These are phyloP conservation scores for Cydia strobilella DNA, from an alignment of 1,140 invertebrate species.

Conservation along the genomic window DNA sequence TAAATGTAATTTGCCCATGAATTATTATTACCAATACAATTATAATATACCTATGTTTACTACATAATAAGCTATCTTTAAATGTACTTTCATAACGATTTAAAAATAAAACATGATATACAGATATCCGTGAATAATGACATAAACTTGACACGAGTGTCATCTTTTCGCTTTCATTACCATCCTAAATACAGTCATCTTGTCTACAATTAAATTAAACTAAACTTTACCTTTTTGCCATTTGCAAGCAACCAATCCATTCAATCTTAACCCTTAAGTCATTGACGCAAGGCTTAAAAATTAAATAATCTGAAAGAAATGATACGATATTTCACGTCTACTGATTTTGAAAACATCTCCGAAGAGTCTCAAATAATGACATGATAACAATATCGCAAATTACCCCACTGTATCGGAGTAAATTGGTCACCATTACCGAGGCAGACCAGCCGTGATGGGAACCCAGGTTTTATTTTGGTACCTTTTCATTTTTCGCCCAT, in stretches of 20 bases:
- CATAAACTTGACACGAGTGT: constrained; percentile 11
- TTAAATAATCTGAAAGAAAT: neutral
- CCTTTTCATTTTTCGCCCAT: constrained; percentile 44
- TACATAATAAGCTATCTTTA: no score
- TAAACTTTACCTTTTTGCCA: constrained; percentile 29
- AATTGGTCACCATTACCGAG: constrained; percentile 62
- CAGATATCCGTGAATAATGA: constrained; percentile 1
- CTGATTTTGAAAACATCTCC: neutral
- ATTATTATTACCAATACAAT: no score
- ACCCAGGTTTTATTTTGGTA: constrained; percentile 52
- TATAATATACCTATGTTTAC: no score
- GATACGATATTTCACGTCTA: neutral
- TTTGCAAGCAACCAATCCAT: neutral
- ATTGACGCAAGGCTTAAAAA: constrained; percentile 44
- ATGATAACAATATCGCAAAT: constrained; percentile 51
- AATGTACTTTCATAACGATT: neutral
- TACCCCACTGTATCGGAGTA: constrained; percentile 51
- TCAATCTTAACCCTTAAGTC: neutral
- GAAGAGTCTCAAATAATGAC: constrained; percentile 37
- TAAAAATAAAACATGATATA: neutral
- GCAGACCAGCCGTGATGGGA: constrained; percentile 55
- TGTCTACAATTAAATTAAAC: constrained; percentile 15
- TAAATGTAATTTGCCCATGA: no score
- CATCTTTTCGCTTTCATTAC: constrained; percentile 30
- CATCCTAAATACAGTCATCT: constrained; percentile 20